phyloP scores from a whole-genome alignment of 2,888 invertebrate species.

The Chrysolina oricalcia region DNA sequence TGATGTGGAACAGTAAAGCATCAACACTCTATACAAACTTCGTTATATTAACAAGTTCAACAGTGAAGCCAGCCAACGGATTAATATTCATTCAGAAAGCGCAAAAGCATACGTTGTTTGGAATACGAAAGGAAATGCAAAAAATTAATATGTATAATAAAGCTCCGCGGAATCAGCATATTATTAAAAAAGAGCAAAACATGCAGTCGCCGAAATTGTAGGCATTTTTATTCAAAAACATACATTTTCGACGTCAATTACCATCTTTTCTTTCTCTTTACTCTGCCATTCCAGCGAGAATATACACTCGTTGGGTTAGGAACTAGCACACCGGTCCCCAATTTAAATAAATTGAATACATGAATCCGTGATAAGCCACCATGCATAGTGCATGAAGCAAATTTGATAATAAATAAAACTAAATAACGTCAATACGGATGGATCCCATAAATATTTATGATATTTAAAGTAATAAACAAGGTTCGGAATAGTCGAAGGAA shows the following conservation, averaged over 20 bases:
- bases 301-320: constrained; percentile 7
- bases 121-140: constrained; percentile 23
- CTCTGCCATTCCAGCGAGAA: constrained; percentile 27
- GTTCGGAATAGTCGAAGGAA: constrained; percentile 1
- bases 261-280: constrained; percentile 66
- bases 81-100: constrained; percentile 19
- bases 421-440: constrained; percentile 69
- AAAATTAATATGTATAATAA: constrained; percentile 56
- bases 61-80: background rate
- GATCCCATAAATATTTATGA: constrained; percentile 70
- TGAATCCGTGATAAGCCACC: constrained; percentile 72
- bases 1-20: background rate
- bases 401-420: constrained; percentile 73
- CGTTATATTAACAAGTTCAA: constrained; percentile 18
- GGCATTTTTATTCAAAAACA: constrained; percentile 62
- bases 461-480: constrained; percentile 67
- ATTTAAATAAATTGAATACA: constrained; percentile 73
- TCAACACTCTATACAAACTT: background rate
- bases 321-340: constrained; percentile 55
- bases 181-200: constrained; percentile 60
- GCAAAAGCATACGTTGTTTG: constrained; percentile 24
- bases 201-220: constrained; percentile 59
- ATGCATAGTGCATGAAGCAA: constrained; percentile 72
- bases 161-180: constrained; percentile 53
- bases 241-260: constrained; percentile 65